Evolutionary conservation across 2,888 invertebrate species (phyloP).

Genomic region (Lapara coniferarum): DNA sequence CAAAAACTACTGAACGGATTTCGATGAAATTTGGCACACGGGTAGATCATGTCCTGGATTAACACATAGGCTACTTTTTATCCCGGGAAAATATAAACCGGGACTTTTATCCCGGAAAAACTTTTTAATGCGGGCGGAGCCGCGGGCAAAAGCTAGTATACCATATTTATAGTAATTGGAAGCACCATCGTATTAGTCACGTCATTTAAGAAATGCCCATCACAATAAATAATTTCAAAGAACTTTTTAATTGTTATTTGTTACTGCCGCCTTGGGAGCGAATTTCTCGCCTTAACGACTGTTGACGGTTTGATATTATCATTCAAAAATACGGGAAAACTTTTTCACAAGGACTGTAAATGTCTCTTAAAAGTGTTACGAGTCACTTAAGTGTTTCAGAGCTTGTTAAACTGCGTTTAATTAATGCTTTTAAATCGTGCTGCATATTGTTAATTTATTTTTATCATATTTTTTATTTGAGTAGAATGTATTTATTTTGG

Average conservation of each 20-base stretch:
- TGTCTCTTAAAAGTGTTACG: conserved; percentile 23
- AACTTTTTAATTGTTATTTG: conserved; percentile 38
- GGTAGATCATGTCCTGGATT: no score
- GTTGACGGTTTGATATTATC: conserved; percentile 41
- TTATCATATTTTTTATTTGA: no score
- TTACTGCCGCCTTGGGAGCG: conserved; percentile 34
- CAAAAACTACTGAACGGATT: no score
- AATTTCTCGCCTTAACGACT: conserved; percentile 39
- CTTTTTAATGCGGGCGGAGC: no score
- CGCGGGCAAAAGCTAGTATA: no score
- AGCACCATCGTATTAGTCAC: no score
- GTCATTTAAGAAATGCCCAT: conserved; percentile 13
- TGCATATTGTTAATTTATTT: background rate
- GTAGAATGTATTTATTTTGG: no score
- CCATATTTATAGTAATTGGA: no score
- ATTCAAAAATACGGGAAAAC: conserved; percentile 39
- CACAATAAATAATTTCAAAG: conserved; percentile 40
- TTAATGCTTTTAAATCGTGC: background rate
- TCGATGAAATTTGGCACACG: no score
- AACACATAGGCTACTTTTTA: no score
- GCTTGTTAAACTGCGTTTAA: conserved; percentile 21
- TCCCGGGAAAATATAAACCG: no score
- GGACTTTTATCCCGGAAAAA: no score
- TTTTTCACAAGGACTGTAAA: conserved; percentile 29
- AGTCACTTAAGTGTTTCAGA: conserved; percentile 20